Conservation (phyloP, 2,113 vertebrate species). For the Sinocyclocheilus anshuiensis region DNA sequence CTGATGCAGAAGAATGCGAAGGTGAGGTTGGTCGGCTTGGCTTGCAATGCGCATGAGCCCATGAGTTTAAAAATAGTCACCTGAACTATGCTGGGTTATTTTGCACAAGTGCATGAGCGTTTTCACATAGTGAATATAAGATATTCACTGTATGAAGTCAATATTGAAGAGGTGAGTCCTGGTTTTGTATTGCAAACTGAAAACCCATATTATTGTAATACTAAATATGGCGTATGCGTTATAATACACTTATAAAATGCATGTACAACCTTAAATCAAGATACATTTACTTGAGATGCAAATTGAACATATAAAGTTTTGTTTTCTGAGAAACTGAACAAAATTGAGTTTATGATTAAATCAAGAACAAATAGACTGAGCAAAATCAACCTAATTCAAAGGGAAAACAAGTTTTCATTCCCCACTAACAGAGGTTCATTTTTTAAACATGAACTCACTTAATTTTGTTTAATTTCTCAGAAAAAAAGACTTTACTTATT, state of each 20-base stretch:
- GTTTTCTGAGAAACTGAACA: background rate
- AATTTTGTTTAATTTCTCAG: too few species aligned
- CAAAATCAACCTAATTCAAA: too few species aligned
- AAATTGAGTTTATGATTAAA: too few species aligned
- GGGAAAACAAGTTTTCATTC: too few species aligned
- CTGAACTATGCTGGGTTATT: slow-evolving; percentile 2
- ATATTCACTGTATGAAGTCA: background rate
- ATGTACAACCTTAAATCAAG: background rate
- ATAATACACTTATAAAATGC: background rate
- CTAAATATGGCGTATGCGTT: background rate
- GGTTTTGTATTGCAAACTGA: background rate
- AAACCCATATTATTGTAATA: background rate
- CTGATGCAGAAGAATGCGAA: slow-evolving; percentile 59
- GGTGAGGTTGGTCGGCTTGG: slow-evolving; percentile 54
- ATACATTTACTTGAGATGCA: background rate
- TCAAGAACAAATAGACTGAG: too few species aligned
- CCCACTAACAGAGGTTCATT: too few species aligned
- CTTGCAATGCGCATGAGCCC: slow-evolving; percentile 44
- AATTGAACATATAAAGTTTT: background rate
- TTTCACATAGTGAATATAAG: background rate
- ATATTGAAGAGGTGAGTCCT: background rate
- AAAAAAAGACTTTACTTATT: too few species aligned
- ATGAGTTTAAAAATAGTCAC: slow-evolving; percentile 61
- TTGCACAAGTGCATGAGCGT: slow-evolving; percentile 10
- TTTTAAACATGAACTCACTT: too few species aligned